These are phyloP conservation scores for Drosophila tristis DNA, from an alignment of 1,140 invertebrate genomes.

Conservation along the genomic window DNA sequence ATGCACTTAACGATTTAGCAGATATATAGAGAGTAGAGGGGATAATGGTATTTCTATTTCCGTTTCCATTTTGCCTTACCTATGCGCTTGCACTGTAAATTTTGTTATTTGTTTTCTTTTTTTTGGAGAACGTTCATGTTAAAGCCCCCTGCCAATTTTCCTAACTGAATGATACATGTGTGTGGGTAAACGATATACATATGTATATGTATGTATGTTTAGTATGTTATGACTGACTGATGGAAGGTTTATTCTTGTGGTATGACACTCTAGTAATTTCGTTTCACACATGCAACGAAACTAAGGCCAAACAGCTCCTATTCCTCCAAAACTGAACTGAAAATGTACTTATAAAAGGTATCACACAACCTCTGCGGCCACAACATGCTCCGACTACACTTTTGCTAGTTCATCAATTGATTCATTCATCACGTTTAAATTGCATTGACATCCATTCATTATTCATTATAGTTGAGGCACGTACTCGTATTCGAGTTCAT, in stretches of 20 bases:
- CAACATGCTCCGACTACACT: constrained; percentile 74
- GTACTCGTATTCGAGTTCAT: constrained; percentile 19
- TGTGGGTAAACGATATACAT: background rate
- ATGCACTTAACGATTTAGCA: constrained; percentile 40
- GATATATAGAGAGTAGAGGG: constrained; percentile 17
- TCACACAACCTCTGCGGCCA: constrained; percentile 65
- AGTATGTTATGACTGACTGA: constrained; percentile 28
- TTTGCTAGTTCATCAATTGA: constrained; percentile 51
- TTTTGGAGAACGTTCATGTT: background rate
- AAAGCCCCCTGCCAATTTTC: constrained; percentile 7
- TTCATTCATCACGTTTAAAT: constrained; percentile 59
- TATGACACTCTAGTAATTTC: background rate
- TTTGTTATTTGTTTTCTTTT: constrained; percentile 26
- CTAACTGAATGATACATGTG: constrained; percentile 26
- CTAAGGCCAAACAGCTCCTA: constrained; percentile 34
- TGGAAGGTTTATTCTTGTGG: constrained; percentile 12
- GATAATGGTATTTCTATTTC: constrained; percentile 1
- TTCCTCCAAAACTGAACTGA: constrained; percentile 24
- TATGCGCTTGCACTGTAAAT: constrained; percentile 45
- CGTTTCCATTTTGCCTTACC: constrained; percentile 32
- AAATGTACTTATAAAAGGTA: constrained; percentile 21
- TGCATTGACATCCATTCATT: constrained; percentile 52
- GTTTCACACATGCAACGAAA: constrained; percentile 50
- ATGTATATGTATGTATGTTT: background rate
- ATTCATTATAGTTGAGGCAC: constrained; percentile 6